Conservation (phyloP, 2,113 vertebrate species). For the Promerops cafer region DNA sequence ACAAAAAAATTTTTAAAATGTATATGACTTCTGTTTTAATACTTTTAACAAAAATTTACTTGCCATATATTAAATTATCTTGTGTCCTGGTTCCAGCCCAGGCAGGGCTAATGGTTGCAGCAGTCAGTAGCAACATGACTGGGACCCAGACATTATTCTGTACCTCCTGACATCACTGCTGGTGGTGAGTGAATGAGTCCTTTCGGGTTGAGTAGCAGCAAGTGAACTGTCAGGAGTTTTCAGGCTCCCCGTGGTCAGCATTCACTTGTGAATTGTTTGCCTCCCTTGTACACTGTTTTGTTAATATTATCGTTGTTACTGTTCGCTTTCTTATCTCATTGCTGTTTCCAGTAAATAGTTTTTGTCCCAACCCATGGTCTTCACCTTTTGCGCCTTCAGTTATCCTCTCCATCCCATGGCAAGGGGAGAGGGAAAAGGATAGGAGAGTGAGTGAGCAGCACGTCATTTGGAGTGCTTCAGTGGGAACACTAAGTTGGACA, state of each 20-base stretch:
- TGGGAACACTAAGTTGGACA: background rate
- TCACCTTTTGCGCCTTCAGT: background rate
- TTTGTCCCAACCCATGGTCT: background rate
- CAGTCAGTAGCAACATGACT: background rate
- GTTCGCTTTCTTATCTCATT: background rate
- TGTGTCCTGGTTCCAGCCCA: background rate
- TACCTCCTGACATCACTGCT: background rate
- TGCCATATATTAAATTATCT: background rate
- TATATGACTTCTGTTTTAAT: background rate
- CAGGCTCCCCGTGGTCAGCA: fast-evolving
- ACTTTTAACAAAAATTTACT: background rate
- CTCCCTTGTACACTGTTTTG: background rate
- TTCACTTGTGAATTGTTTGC: background rate
- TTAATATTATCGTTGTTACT: background rate
- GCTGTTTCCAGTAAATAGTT: background rate
- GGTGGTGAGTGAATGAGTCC: background rate
- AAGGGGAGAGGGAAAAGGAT: background rate
- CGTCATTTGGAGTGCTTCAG: background rate
- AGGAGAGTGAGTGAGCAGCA: background rate
- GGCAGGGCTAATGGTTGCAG: background rate
- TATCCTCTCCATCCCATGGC: background rate
- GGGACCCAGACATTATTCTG: background rate
- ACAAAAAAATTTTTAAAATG: background rate
- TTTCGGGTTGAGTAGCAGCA: fast-evolving
- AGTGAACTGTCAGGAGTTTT: fast-evolving